Percentiles rank a stretch among this genome's conserved stretches.
Conservation (phyloP, 1,140 invertebrate species). For the Drosophila lacertosa region DNA sequence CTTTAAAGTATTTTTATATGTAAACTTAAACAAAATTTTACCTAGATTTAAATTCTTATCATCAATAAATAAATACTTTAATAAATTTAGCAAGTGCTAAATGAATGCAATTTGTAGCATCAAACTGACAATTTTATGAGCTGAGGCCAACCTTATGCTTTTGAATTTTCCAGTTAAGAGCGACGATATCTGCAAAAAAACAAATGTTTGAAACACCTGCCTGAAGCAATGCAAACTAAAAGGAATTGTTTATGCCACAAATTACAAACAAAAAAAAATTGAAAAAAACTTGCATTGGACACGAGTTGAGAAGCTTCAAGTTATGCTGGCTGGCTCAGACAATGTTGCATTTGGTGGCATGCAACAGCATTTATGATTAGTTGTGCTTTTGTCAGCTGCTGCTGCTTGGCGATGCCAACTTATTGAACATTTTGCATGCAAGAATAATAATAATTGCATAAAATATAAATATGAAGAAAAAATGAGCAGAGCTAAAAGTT, state of each 20-base stretch:
- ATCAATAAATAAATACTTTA: too few relatives aligned
- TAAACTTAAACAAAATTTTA: too few relatives aligned
- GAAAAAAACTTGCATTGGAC: constrained; percentile 14
- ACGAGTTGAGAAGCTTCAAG: constrained; percentile 7
- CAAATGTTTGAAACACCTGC: constrained; percentile 7
- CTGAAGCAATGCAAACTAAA: background rate
- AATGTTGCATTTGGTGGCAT: constrained; percentile 16
- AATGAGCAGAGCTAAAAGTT: background rate
- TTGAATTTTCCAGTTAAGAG: too few relatives aligned
- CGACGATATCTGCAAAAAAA: too few relatives aligned
- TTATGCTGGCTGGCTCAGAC: constrained; percentile 20
- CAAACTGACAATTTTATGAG: too few relatives aligned
- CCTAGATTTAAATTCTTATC: too few relatives aligned
- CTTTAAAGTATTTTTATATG: too few relatives aligned
- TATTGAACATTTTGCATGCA: constrained; percentile 65
- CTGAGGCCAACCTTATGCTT: too few relatives aligned
- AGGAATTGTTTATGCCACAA: background rate
- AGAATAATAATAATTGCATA: constrained; percentile 80
- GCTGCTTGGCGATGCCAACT: constrained; percentile 65
- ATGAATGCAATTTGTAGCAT: too few relatives aligned
- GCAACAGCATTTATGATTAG: constrained; percentile 69
- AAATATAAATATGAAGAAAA: constrained; percentile 26
- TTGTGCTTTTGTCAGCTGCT: constrained; percentile 55
- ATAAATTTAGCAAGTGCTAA: too few relatives aligned
- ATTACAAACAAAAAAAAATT: constrained; percentile 5